Evolutionary conservation across 2,888 invertebrate species (phyloP), one percentile per base, ranked within the genome.

Genomic region (Sipha maydis): DNA sequence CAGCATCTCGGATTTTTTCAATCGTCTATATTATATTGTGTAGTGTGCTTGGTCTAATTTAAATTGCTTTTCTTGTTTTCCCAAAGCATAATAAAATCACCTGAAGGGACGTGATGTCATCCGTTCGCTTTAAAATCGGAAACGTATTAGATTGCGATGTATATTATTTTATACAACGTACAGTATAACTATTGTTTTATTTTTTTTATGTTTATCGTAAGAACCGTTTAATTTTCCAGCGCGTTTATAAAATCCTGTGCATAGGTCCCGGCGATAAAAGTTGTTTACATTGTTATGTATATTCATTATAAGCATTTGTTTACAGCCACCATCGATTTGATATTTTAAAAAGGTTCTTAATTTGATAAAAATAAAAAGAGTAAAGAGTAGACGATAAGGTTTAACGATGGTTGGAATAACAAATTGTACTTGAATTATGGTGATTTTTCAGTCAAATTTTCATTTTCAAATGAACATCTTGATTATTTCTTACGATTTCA

Each of bases 41-140:
- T 78, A 9, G 28, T 54, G 31, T 28, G 31, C 28, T 19, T 21
- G 54, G 54, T 54, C 54, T 78, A 48, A 54, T 78, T 78, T 11
- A 78, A 78, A 78, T 78, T 21, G 78, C 54, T 78, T 54, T 78
- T 31, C 54, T 61, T 21, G n/a, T 78, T 31, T 54, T 78, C 11
- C 28, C 21, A 78, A 5, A 31, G 9, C 48, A 48, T 48, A n/a
- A 28, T 48, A 48, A 48, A 77, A 77, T 48, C 48, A 48, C 28
- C 28, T 48, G 28, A 77, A n/a, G 48, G 28, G 19, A 77, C 77
- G 48, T 48, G 48, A 77, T 77, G 28, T 48, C 2, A 77, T 77
- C n/a, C 28, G 19, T n/a, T 77, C 38, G 8, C 41, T 28, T 48
- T 9, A 3, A 28, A 77, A 48, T 77, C 28, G 28, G 19, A 19